Evolutionary conservation across 2,797 vertebrate genomes (phyloP).

Genomic region (Allobates femoralis): DNA sequence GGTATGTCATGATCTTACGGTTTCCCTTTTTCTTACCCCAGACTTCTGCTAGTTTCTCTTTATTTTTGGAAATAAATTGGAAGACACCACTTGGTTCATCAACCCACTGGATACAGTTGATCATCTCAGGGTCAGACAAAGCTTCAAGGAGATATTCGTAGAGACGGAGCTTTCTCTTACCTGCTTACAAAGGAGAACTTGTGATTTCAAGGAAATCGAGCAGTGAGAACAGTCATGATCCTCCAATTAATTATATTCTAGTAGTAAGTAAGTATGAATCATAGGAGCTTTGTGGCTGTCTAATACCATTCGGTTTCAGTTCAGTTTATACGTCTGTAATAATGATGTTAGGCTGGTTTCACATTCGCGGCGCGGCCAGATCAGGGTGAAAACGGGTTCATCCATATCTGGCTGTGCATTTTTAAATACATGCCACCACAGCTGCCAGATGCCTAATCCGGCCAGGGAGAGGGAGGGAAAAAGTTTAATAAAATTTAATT

Average conservation of each 20-base stretch:
- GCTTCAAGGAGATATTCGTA: slow-evolving; percentile 94
- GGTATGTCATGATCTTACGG: slow-evolving; percentile 98
- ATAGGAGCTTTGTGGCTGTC: no score
- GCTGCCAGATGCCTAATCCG: no score
- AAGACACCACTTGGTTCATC: slow-evolving; percentile 90
- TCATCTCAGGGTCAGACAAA: slow-evolving; percentile 88
- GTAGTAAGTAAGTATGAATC: neutral
- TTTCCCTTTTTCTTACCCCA: slow-evolving; percentile 98
- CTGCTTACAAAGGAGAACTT: slow-evolving; percentile 71
- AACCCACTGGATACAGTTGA: slow-evolving; percentile 96
- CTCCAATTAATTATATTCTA: neutral
- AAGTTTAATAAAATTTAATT: no score
- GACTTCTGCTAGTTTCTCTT: slow-evolving; percentile 94
- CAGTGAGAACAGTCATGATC: neutral
- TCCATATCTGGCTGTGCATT: no score
- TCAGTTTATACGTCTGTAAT: no score
- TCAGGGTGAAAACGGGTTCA: no score
- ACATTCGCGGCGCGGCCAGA: no score
- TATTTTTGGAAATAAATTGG: slow-evolving; percentile 98
- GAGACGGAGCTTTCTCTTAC: slow-evolving; percentile 92
- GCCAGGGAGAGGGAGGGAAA: no score
- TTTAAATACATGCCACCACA: no score
- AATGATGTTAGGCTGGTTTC: no score
- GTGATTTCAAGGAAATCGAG: neutral
- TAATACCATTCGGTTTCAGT: no score